Evolutionary conservation across 2,797 vertebrate species (phyloP).

Genomic region (Acanthurus leucopareius): DNA sequence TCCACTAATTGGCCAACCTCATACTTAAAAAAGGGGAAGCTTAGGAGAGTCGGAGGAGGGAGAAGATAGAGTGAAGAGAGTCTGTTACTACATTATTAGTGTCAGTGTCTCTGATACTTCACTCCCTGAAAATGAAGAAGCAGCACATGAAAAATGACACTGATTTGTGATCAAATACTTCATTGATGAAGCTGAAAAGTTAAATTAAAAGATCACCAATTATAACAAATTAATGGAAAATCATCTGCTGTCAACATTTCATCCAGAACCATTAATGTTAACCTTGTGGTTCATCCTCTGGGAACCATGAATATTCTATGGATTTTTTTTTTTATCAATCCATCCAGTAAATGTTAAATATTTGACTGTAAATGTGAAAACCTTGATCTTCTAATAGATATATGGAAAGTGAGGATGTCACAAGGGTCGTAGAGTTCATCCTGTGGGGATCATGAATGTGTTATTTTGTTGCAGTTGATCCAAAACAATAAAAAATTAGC

Average conservation of each 20-base stretch:
- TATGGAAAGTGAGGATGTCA: neutral
- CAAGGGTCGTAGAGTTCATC: neutral
- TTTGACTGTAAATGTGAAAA: neutral
- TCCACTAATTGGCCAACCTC: constrained; percentile 61
- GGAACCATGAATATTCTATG: neutral
- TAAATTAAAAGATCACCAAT: no score
- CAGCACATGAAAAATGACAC: neutral
- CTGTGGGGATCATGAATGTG: neutral
- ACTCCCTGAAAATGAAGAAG: neutral
- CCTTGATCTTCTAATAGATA: neutral
- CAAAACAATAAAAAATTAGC: no score
- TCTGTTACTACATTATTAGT: constrained; percentile 19
- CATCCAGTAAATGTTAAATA: neutral
- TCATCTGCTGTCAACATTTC: no score
- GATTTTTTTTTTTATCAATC: neutral
- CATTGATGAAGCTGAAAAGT: no score
- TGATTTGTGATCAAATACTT: neutral
- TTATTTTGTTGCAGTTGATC: neutral
- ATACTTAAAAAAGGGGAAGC: constrained; percentile 38
- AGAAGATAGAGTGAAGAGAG: constrained; percentile 47
- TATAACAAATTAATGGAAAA: no score
- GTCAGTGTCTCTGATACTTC: neutral
- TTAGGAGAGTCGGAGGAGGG: constrained; percentile 55
- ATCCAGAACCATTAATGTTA: no score
- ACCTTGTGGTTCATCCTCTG: neutral